Conservation (phyloP, 2,113 vertebrate species). For the Felis chaus region DNA sequence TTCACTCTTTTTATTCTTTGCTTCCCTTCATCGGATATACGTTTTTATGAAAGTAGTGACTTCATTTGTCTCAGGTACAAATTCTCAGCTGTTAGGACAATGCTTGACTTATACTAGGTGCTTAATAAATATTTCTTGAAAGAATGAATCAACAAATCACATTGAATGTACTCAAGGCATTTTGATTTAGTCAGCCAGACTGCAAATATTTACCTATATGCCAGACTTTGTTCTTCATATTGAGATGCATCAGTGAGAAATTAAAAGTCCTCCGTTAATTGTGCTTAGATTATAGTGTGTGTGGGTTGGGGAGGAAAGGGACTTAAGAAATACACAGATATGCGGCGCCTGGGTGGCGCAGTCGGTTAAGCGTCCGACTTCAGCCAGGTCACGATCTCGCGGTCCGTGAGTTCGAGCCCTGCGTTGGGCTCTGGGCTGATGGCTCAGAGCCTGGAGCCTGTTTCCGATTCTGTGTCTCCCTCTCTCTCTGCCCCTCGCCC, state of each 20-base stretch:
- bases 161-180: background rate
- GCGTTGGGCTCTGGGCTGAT: too few species aligned
- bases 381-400: too few species aligned
- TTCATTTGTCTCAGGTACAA: background rate
- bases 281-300: background rate
- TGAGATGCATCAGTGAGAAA: background rate
- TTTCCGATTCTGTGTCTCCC: too few species aligned
- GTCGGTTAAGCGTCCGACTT: too few species aligned
- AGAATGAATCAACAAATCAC: slow-evolving; percentile 31
- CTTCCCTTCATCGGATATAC: background rate
- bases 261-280: background rate
- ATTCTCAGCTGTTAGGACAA: background rate
- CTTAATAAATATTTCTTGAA: slow-evolving; percentile 26
- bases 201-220: background rate
- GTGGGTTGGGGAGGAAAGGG: background rate
- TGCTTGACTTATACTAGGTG: background rate
- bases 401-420: too few species aligned
- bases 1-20: background rate
- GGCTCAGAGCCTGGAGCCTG: too few species aligned
- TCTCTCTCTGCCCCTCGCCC: too few species aligned
- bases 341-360: too few species aligned
- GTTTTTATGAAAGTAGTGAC: background rate
- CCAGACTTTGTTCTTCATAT: background rate
- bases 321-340: slow-evolving; percentile 10
- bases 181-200: slow-evolving; percentile 2